phyloP scores from a whole-genome alignment of 2,888 invertebrate genomes.

The Tromatobia lineatoria region DNA sequence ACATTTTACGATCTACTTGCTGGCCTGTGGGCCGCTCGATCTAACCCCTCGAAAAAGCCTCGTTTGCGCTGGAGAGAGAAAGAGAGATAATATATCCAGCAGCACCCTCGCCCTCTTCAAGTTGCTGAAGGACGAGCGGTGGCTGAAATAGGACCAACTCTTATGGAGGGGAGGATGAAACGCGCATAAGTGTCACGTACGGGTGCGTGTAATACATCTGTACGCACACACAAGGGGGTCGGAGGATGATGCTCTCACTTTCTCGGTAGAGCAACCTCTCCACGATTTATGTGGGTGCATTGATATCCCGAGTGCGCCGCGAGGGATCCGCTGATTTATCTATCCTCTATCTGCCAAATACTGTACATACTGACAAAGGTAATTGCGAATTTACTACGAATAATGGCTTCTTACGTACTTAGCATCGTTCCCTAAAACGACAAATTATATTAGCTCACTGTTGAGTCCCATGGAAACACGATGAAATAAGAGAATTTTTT shows the following conservation, averaged over 20 bases:
- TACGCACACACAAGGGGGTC: slow-evolving; percentile 36
- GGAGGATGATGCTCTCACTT: slow-evolving; percentile 44
- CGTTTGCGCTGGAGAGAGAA: slow-evolving; percentile 23
- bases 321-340: slow-evolving; percentile 41
- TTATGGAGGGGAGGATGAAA: slow-evolving; percentile 29
- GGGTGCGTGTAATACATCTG: slow-evolving; percentile 60
- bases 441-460: neutral
- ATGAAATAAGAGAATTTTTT: too few species aligned
- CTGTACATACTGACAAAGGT: neutral
- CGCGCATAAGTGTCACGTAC: slow-evolving; percentile 64
- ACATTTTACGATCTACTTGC: slow-evolving; percentile 65
- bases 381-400: slow-evolving; percentile 18
- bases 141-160: slow-evolving; percentile 24
- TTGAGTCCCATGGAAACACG: too few species aligned
- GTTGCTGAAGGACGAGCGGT: slow-evolving; percentile 51
- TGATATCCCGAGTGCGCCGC: slow-evolving; percentile 45
- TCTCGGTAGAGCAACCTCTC: slow-evolving; percentile 41
- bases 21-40: slow-evolving; percentile 35
- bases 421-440: too few species aligned
- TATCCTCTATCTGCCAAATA: slow-evolving; percentile 8
- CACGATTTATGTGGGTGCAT: slow-evolving; percentile 57
- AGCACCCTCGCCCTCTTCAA: slow-evolving; percentile 48
- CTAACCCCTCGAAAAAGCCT: slow-evolving; percentile 44
- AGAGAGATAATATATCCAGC: neutral
- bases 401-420: neutral